phyloP scores from a whole-genome alignment of 2,888 invertebrate genomes.

The Drosophila neotestacea region DNA sequence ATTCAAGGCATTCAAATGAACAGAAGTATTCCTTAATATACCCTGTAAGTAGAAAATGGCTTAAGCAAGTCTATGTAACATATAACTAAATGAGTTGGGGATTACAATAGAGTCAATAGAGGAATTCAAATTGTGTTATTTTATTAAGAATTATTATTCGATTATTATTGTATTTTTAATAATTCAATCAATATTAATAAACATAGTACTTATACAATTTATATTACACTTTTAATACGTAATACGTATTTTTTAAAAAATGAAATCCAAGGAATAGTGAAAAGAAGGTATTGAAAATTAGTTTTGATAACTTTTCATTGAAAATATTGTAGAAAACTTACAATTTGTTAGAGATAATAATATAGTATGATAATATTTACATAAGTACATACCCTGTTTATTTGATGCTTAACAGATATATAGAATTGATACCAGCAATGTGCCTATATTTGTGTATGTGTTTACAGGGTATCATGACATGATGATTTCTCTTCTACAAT shows the following conservation, averaged over 20 bases:
- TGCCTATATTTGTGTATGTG: background rate
- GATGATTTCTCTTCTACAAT: background rate
- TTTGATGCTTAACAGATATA: no score
- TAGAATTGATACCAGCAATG: no score
- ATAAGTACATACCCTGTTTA: no score
- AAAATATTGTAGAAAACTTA: no score
- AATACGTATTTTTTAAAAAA: no score
- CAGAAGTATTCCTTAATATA: background rate
- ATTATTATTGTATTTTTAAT: background rate
- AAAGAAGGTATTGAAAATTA: no score
- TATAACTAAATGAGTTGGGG: background rate
- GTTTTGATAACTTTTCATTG: no score
- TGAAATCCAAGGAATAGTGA: no score
- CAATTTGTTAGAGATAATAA: no score
- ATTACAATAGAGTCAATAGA: background rate
- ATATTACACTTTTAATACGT: background rate
- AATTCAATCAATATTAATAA: no score
- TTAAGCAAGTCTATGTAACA: background rate
- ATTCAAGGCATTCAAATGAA: conserved; percentile 15
- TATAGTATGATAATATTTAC: no score
- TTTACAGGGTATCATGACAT: background rate
- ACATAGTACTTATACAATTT: no score
- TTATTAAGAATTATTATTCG: background rate
- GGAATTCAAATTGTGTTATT: background rate
- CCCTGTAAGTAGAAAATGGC: background rate